phyloP scores from a whole-genome alignment of 2,888 invertebrate genomes.

The Drosophila buzzatii region DNA sequence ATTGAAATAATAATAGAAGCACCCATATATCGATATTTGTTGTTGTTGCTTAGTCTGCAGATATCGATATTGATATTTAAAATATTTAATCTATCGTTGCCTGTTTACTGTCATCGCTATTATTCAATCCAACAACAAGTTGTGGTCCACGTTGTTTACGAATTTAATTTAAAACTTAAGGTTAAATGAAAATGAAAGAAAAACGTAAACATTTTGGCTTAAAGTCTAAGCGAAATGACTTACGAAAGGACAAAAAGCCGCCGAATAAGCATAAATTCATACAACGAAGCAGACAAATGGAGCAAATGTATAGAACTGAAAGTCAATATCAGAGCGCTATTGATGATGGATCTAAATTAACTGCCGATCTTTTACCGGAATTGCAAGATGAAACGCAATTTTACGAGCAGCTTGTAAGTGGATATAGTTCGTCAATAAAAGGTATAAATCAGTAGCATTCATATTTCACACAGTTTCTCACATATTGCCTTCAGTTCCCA shows the following conservation, averaged over 20 bases:
- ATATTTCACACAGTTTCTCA: conserved; percentile 25
- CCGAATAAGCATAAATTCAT: conserved; percentile 78
- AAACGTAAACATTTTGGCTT: conserved; percentile 19
- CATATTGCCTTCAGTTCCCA: conserved; percentile 7
- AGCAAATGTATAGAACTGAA: conserved; percentile 70
- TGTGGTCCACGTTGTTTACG: conserved; percentile 25
- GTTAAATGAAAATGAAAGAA: conserved; percentile 14
- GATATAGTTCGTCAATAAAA: conserved; percentile 31
- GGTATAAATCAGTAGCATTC: conserved; percentile 34
- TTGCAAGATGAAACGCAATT: conserved; percentile 50
- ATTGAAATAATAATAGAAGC: not conserved
- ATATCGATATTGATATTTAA: not conserved
- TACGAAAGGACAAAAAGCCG: conserved; percentile 42
- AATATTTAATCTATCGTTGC: not conserved
- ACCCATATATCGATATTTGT: not conserved
- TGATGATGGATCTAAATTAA: conserved; percentile 28
- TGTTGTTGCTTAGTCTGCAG: not conserved
- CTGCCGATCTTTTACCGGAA: conserved; percentile 37
- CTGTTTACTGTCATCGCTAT: conserved; percentile 6
- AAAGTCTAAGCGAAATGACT: conserved; percentile 1
- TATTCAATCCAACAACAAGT: not conserved
- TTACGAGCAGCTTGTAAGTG: conserved; percentile 62
- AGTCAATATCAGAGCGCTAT: conserved; percentile 58
- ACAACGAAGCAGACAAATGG: conserved; percentile 81
- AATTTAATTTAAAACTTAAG: not conserved